These are phyloP conservation scores for Hycleus cichorii DNA, from an alignment of 1,140 invertebrate genomes.

Conservation along the genomic window DNA sequence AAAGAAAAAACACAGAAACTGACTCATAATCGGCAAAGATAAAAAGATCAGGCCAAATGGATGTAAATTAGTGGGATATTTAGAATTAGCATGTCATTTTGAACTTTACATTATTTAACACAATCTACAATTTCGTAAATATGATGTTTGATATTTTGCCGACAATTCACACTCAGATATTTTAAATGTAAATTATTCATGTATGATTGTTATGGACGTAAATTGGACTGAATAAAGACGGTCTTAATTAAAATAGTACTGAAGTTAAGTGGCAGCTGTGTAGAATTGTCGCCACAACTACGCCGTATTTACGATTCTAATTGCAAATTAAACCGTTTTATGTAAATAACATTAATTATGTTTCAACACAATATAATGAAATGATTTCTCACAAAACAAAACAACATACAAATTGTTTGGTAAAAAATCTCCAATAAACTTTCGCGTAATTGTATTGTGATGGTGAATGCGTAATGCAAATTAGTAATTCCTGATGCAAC, in stretches of 20 bases:
- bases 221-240: slow-evolving; percentile 22
- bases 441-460: slow-evolving; percentile 28
- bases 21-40: slow-evolving; percentile 21
- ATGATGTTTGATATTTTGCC: slow-evolving; percentile 25
- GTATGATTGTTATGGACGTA: slow-evolving; percentile 17
- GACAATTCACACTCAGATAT: slow-evolving; percentile 20
- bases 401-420: too few relatives aligned
- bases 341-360: not conserved
- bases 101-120: too few relatives aligned
- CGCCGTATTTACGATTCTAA: not conserved
- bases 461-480: slow-evolving; percentile 31
- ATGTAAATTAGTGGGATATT: slow-evolving; percentile 28
- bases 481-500: slow-evolving; percentile 24
- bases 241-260: slow-evolving; percentile 22
- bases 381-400: too few relatives aligned
- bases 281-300: not conserved
- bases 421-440: too few relatives aligned
- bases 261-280: slow-evolving; percentile 23
- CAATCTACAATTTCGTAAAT: slow-evolving; percentile 25
- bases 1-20: not conserved
- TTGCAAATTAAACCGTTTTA: not conserved
- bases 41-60: slow-evolving; percentile 23
- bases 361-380: too few relatives aligned
- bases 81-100: slow-evolving; percentile 30
- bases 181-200: slow-evolving; percentile 28